Base-by-base conservation (phyloP, 2,797 vertebrate species). In the Hippocampus kuda region DNA sequence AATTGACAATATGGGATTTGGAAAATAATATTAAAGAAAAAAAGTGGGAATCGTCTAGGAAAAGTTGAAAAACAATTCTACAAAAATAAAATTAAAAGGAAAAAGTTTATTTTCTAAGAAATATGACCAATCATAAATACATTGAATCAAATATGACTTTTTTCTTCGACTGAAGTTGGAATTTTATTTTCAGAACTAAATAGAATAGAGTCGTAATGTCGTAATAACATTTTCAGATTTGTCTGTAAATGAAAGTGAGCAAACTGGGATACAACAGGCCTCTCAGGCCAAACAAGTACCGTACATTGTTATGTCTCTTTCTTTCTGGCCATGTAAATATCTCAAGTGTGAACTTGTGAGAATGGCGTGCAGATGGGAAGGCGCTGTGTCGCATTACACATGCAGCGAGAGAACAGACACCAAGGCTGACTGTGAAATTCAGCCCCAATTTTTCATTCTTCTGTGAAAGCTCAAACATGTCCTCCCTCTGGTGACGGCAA, bases 391-490 rank as follows among this genome's bases (percentile, higher is more conserved):
- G 0, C 27, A 34, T 61, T 38, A 61, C 30, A 38, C 59, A 61
- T 34, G 59, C 59, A 61, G 59, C 13, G 59, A 61, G 16, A 61
- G 30, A 61, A 61, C 56, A 59, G 56, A 27, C 59, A 34, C 59
- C 30, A 61, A 38, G 59, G 26, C 57, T 34, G 57, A 60, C 57
- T 60, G 57, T 34, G 57, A 34, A 61, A 61, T 61, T 34, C 59
- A 61, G 59, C 59, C 16, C 30, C 59, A 5, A 38, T 61, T 61
- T 61, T 61, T 15, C 30, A 20, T 16, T 61, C 27, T 61, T 61
- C 27, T 61, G 16, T 48, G 15, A 61, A 61, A 38, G 59, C 16
- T 61, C 30, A 61, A 61, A 26, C 56, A 26, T 30, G 24, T 59
- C 56, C 26, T 30, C 56, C 27, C 57, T 60, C 27, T 60, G 57